phyloP scores from a whole-genome alignment of 2,888 invertebrate species.

The Ditula angustiorana region DNA sequence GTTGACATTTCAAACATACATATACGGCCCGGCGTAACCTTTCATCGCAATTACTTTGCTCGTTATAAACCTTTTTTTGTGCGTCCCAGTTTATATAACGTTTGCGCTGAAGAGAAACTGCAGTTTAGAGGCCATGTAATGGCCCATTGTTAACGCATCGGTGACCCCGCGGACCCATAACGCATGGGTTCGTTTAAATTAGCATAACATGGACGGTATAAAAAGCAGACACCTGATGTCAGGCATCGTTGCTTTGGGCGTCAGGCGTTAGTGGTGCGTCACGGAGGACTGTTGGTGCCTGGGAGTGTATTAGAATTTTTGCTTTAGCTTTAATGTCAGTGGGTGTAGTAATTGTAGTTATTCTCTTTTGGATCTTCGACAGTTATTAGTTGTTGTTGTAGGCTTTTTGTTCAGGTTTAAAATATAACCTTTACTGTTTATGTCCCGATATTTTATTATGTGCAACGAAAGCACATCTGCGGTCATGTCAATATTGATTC shows the following conservation, averaged over 20 bases:
- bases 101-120: constrained; percentile 34
- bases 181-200: constrained; percentile 36
- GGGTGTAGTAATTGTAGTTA: not conserved
- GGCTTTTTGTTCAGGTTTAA: no score
- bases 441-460: no score
- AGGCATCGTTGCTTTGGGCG: not conserved
- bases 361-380: not conserved
- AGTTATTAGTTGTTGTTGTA: no score
- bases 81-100: constrained; percentile 29
- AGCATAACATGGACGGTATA: constrained; percentile 27
- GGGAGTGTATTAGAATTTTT: not conserved
- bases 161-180: constrained; percentile 22
- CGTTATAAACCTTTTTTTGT: constrained; percentile 3
- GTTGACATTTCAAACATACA: not conserved
- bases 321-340: not conserved
- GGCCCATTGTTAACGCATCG: constrained; percentile 37
- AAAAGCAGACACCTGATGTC: constrained; percentile 16
- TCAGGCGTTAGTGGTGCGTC: not conserved
- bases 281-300: not conserved
- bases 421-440: no score
- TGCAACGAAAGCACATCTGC: no score
- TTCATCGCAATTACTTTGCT: not conserved
- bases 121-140: constrained; percentile 28
- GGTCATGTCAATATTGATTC: no score
- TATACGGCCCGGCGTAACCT: not conserved